A percentile compares a stretch with the other conserved stretches of the same genome.
Evolutionary conservation across 2,888 invertebrate genomes (phyloP).

Genomic region (Chloromyia formosa): DNA sequence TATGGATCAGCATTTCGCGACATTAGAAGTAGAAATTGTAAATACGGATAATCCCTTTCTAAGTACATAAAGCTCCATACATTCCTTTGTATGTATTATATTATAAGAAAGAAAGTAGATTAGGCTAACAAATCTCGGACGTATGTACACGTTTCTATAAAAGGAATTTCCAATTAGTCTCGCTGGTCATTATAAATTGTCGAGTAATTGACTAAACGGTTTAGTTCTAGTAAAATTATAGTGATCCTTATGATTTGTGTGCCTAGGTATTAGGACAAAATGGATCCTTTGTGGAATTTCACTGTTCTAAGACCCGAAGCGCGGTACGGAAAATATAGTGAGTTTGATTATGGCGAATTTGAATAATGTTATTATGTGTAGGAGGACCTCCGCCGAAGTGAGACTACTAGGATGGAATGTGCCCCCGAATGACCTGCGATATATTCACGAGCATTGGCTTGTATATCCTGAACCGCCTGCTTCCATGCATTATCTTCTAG

Average conservation of each 20-base stretch:
- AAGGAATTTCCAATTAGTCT: not conserved
- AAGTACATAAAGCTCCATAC: too few relatives aligned
- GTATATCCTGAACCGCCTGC: constrained; percentile 81
- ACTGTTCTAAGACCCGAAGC: constrained; percentile 50
- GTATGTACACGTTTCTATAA: constrained; percentile 20
- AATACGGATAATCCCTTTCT: constrained; percentile 11
- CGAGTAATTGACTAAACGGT: constrained; percentile 21
- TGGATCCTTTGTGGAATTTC: constrained; percentile 37
- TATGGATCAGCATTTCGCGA: not conserved
- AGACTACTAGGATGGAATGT: constrained; percentile 79
- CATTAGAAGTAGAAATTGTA: not conserved
- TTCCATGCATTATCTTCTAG: constrained; percentile 81
- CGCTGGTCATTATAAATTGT: constrained; percentile 17
- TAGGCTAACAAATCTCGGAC: not conserved
- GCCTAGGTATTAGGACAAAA: not conserved
- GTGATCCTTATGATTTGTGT: not conserved
- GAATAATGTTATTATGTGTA: not conserved
- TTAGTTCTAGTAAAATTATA: not conserved
- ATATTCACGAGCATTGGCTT: constrained; percentile 85
- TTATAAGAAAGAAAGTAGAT: too few relatives aligned
- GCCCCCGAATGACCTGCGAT: constrained; percentile 76
- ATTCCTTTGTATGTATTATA: too few relatives aligned
- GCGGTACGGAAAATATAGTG: constrained; percentile 38
- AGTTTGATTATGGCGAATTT: constrained; percentile 5
- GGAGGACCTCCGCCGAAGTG: constrained; percentile 55